A percentile compares a stretch with the other conserved stretches of the same genome.
These are phyloP conservation scores for Platichthys flesus DNA, from an alignment of 2,113 vertebrate genomes.

Conservation along the genomic window DNA sequence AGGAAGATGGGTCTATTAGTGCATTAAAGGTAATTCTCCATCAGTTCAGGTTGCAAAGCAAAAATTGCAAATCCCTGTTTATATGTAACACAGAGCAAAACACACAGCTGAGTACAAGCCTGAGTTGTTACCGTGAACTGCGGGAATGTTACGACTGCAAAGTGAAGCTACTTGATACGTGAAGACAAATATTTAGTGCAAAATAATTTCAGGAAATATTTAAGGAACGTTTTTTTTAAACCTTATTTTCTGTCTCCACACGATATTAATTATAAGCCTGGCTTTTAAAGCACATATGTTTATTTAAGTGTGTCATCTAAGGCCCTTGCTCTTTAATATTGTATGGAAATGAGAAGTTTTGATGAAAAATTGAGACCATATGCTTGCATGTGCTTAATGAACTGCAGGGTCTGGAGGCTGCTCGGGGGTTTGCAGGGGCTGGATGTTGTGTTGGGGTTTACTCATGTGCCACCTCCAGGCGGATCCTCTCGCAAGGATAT, in stretches of 20 bases:
- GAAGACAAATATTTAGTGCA: slow-evolving; percentile 26
- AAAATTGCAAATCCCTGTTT: not conserved
- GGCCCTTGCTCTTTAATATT: slow-evolving; percentile 92
- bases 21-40: slow-evolving; percentile 19
- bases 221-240: slow-evolving; percentile 79
- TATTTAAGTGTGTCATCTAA: slow-evolving; percentile 90
- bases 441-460: slow-evolving; percentile 71
- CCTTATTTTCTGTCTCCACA: slow-evolving; percentile 81
- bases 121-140: slow-evolving; percentile 20
- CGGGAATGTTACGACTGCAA: slow-evolving; percentile 35
- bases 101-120: not conserved
- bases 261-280: slow-evolving; percentile 92
- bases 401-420: slow-evolving; percentile 87
- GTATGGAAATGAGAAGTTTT: slow-evolving; percentile 94
- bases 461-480: slow-evolving; percentile 71
- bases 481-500: slow-evolving; percentile 63
- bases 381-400: slow-evolving; percentile 92
- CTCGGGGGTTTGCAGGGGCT: slow-evolving; percentile 74
- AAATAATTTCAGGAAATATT: slow-evolving; percentile 68
- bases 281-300: slow-evolving; percentile 89
- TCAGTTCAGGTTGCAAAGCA: not conserved
- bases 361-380: slow-evolving; percentile 94
- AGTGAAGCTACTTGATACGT: slow-evolving; percentile 55
- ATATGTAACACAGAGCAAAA: too few species aligned
- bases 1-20: slow-evolving; percentile 17